A percentile compares a stretch with the other conserved stretches of the same genome.
Conservation (phyloP, 2,888 invertebrate genomes). For the Noctua fimbriata region DNA sequence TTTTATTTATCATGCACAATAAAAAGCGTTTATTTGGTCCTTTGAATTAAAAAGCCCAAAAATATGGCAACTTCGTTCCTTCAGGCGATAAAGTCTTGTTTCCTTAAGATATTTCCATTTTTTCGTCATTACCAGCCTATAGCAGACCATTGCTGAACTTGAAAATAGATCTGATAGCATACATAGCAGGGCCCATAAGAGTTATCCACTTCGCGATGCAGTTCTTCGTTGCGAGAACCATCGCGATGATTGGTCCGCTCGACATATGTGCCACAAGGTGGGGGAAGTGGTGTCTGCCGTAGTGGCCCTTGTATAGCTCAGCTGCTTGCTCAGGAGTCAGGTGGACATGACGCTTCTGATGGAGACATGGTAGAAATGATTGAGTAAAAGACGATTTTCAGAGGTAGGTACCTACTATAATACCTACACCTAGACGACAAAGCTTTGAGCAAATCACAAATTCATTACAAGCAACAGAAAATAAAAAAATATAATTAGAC, state of each 20-base stretch:
- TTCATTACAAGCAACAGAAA: neutral
- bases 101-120: neutral
- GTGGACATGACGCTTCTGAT: constrained; percentile 92
- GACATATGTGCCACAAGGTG: constrained; percentile 95
- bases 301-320: constrained; percentile 94
- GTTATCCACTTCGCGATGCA: constrained; percentile 93
- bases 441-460: neutral
- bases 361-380: neutral
- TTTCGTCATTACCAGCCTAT: neutral
- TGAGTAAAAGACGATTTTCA: neutral
- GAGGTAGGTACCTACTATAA: neutral
- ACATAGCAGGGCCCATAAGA: constrained; percentile 93
- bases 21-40: neutral
- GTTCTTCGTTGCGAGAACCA: constrained; percentile 92
- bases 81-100: neutral
- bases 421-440: neutral
- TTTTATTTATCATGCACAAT: neutral
- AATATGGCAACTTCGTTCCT: neutral
- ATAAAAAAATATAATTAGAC: neutral
- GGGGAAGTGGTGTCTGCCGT: constrained; percentile 93
- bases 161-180: neutral
- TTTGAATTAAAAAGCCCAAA: neutral
- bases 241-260: constrained; percentile 93
- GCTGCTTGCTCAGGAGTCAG: constrained; percentile 96
- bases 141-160: neutral